These are phyloP conservation scores for Cephonodes hylas DNA, from an alignment of 2,888 invertebrate genomes.

Conservation along the genomic window DNA sequence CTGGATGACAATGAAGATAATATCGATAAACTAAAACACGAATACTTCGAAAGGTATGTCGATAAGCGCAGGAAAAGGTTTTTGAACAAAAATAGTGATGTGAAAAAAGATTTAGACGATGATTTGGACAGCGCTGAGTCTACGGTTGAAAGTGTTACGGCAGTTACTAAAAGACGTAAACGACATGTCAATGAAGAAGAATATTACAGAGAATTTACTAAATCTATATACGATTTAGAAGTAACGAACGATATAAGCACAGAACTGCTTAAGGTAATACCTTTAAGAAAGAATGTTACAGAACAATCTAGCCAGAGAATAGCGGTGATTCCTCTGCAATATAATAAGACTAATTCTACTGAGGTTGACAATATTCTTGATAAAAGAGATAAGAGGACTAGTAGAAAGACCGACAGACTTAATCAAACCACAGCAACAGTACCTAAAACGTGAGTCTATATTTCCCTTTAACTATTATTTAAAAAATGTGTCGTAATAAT, in stretches of 20 bases:
- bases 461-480: neutral
- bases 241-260: slow-evolving; percentile 46
- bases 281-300: slow-evolving; percentile 44
- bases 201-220: slow-evolving; percentile 50
- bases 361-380: slow-evolving; percentile 63
- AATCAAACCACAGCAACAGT: slow-evolving; percentile 76
- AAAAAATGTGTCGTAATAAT: no score
- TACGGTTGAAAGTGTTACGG: slow-evolving; percentile 30
- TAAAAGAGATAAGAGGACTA: slow-evolving; percentile 73
- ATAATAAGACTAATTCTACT: slow-evolving; percentile 67
- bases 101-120: slow-evolving; percentile 47
- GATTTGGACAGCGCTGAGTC: slow-evolving; percentile 53
- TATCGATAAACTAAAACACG: slow-evolving; percentile 68
- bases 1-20: slow-evolving; percentile 46
- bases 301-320: slow-evolving; percentile 47
- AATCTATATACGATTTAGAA: slow-evolving; percentile 37
- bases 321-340: slow-evolving; percentile 60
- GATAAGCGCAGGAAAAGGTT: slow-evolving; percentile 70
- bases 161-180: slow-evolving; percentile 45
- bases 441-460: slow-evolving; percentile 70
- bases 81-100: slow-evolving; percentile 51
- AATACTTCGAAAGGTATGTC: slow-evolving; percentile 70
- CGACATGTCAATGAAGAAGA: slow-evolving; percentile 54
- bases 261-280: slow-evolving; percentile 63
- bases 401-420: slow-evolving; percentile 73